Evolutionary conservation across 1,140 invertebrate genomes (phyloP).

Genomic region (Drosophila sulfurigaster): DNA sequence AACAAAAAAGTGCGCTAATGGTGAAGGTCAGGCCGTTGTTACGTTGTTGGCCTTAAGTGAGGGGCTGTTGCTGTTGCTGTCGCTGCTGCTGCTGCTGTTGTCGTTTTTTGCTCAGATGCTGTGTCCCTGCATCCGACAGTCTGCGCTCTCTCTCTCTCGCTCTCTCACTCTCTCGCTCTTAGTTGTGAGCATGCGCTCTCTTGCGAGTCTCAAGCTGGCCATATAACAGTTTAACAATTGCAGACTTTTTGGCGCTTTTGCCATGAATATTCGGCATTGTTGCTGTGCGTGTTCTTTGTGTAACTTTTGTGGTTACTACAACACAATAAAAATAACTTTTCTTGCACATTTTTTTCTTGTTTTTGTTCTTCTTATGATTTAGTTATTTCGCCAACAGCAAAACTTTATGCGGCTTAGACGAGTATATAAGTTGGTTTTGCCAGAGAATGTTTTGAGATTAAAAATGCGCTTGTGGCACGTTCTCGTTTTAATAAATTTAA

Average conservation of each 20-base stretch:
- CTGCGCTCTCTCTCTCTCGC: constrained; percentile 11
- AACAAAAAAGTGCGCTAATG: constrained; percentile 67
- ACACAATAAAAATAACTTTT: constrained; percentile 48
- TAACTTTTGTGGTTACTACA: constrained; percentile 58
- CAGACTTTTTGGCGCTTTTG: constrained; percentile 73
- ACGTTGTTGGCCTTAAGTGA: constrained; percentile 73
- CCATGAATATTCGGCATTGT: constrained; percentile 31
- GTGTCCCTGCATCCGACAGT: constrained; percentile 62
- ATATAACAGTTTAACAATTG: constrained; percentile 75
- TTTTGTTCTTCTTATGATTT: constrained; percentile 39
- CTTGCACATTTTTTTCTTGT: constrained; percentile 38
- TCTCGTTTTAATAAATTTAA: constrained; percentile 23
- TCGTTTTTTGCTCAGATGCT: constrained; percentile 20
- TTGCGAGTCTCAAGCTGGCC: constrained; percentile 22
- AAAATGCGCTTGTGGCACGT: not conserved
- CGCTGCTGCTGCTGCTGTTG: constrained; percentile 40
- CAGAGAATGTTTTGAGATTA: not conserved
- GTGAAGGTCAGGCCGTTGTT: constrained; percentile 78
- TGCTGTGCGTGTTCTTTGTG: constrained; percentile 52
- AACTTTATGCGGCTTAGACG: not conserved
- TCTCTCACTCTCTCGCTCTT: constrained; percentile 25
- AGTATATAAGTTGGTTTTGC: not conserved
- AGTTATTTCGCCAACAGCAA: constrained; percentile 2
- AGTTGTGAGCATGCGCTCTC: constrained; percentile 57
- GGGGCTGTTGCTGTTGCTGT: constrained; percentile 47